These are phyloP conservation scores for Trichoplusia ni DNA, from an alignment of 1,140 invertebrate species.

Conservation along the genomic window DNA sequence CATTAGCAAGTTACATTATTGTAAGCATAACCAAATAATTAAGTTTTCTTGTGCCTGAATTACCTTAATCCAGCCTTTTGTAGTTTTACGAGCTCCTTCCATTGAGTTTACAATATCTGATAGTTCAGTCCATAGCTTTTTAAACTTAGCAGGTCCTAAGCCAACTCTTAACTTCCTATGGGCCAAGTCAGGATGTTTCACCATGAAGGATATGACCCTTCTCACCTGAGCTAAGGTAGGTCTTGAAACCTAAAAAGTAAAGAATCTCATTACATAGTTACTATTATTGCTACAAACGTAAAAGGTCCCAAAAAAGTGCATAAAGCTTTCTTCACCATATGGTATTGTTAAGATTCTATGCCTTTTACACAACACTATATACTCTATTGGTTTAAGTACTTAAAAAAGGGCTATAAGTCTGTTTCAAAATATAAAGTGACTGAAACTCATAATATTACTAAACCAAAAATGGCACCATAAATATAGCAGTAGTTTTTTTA, in stretches of 20 bases:
- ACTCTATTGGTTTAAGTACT: too few species aligned
- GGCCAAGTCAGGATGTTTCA: slow-evolving; percentile 59
- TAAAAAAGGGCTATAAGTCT: too few species aligned
- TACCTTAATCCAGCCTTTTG: slow-evolving; percentile 65
- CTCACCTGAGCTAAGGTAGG: slow-evolving; percentile 57
- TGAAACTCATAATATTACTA: too few species aligned
- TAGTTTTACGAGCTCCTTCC: slow-evolving; percentile 56
- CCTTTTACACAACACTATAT: too few species aligned
- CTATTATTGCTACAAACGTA: neutral
- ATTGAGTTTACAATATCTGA: slow-evolving; percentile 55
- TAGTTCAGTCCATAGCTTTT: slow-evolving; percentile 56
- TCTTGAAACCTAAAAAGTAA: slow-evolving; percentile 43
- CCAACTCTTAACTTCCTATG: slow-evolving; percentile 49
- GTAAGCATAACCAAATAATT: neutral
- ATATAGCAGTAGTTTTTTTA: too few species aligned
- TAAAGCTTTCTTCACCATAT: too few species aligned
- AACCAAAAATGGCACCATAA: too few species aligned
- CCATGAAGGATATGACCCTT: slow-evolving; percentile 58
- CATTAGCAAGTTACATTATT: too few species aligned
- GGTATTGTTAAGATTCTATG: too few species aligned
- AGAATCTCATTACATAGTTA: neutral
- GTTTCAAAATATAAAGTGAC: too few species aligned
- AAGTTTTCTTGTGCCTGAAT: neutral
- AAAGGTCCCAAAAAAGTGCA: too few species aligned
- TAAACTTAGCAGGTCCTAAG: slow-evolving; percentile 49